phyloP scores from a whole-genome alignment of 2,888 invertebrate species.

The Stenotaenia linearis region DNA sequence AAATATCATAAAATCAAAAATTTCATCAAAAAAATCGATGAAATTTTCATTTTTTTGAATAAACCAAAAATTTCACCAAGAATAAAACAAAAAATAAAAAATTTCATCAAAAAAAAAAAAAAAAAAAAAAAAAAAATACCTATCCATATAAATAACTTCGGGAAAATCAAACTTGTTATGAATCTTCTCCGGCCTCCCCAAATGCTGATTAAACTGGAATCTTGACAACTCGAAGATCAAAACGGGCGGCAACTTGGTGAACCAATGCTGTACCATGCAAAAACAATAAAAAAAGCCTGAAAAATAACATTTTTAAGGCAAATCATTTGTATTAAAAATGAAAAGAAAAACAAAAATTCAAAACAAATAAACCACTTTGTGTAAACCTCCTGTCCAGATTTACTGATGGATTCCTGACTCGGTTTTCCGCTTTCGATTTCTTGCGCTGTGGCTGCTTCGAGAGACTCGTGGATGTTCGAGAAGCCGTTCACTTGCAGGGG shows the following conservation, averaged over 20 bases:
- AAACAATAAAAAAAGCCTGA: constrained; percentile 28
- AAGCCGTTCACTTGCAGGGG: constrained; percentile 50
- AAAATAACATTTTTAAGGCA: constrained; percentile 13
- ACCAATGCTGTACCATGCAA: constrained; percentile 47
- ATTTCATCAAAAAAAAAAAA: no score
- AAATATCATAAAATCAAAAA: no score
- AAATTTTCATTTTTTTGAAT: background rate
- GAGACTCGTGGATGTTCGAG: constrained; percentile 49
- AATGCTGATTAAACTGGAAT: constrained; percentile 50
- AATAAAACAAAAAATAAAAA: background rate
- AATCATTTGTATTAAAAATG: no score
- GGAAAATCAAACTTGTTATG: constrained; percentile 51
- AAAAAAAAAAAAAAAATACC: no score
- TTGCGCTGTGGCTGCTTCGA: constrained; percentile 48
- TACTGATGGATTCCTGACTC: constrained; percentile 43
- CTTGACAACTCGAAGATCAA: constrained; percentile 50
- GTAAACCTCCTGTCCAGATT: constrained; percentile 47
- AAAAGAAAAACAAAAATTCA: background rate
- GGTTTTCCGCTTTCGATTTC: constrained; percentile 45
- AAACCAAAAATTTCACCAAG: no score
- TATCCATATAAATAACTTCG: constrained; percentile 49
- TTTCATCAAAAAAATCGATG: background rate
- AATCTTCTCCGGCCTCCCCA: constrained; percentile 50
- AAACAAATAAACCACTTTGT: background rate
- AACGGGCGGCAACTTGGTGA: constrained; percentile 49